Percentiles rank a stretch among this genome's conserved stretches.
Evolutionary conservation across 2,113 vertebrate genomes (phyloP).

Genomic region (Podarcis cretensis): DNA sequence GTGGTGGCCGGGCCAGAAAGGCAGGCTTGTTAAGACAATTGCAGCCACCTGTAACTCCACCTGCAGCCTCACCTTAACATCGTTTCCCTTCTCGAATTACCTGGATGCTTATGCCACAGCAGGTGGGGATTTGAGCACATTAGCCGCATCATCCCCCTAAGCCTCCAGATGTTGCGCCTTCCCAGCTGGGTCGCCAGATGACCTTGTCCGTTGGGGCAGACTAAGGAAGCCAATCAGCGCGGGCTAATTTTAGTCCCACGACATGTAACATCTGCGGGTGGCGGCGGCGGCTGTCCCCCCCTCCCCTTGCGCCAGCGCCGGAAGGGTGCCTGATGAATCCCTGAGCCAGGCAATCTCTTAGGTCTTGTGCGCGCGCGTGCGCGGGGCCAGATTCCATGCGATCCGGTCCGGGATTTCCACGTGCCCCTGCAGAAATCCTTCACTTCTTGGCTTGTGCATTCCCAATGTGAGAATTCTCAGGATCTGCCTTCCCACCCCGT

Average conservation of each 20-base stretch:
- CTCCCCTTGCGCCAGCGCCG: not conserved
- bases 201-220: not conserved
- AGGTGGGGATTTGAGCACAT: conserved; percentile 2
- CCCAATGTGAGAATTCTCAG: conserved; percentile 27
- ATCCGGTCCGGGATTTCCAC: conserved; percentile 32
- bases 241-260: not conserved
- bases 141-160: not conserved
- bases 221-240: not conserved
- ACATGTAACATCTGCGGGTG: not conserved
- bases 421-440: not conserved
- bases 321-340: not conserved
- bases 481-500: not conserved
- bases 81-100: not conserved
- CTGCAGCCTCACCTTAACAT: not conserved
- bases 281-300: accelerated
- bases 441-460: conserved; percentile 18
- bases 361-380: not conserved
- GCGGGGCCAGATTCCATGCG: not conserved
- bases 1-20: too few relatives aligned
- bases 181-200: not conserved
- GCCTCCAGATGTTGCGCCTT: not conserved
- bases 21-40: not conserved
- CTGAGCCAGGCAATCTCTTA: not conserved
- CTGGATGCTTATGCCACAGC: not conserved
- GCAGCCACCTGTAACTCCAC: not conserved